Evolutionary conservation across 2,888 invertebrate genomes (phyloP).

Genomic region (Spodoptera picta): DNA sequence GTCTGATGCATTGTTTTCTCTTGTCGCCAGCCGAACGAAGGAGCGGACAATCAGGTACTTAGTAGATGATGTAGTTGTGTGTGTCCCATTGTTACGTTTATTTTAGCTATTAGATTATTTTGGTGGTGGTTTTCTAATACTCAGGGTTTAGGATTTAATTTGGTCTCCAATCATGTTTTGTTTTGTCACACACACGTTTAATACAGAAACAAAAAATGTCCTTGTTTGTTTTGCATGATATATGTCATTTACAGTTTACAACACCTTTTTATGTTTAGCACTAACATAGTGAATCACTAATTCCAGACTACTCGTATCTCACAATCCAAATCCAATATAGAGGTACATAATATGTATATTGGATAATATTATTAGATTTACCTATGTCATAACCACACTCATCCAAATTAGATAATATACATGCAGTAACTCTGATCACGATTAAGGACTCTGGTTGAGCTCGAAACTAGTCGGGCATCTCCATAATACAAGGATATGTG

Average conservation of each 20-base stretch:
- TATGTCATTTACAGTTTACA: constrained; percentile 6
- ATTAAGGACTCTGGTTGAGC: too few relatives aligned
- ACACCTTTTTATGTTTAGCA: constrained; percentile 4
- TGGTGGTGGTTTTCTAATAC: constrained; percentile 33
- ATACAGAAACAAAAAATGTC: not conserved
- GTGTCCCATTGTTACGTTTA: constrained; percentile 40
- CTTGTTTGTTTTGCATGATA: constrained; percentile 31
- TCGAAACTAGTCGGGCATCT: too few relatives aligned
- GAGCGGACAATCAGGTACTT: constrained; percentile 85
- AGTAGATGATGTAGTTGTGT: constrained; percentile 61
- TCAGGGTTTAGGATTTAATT: not conserved
- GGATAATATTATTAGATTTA: not conserved
- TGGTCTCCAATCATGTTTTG: not conserved
- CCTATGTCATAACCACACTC: too few relatives aligned
- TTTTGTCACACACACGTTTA: not conserved
- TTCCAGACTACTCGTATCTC: constrained; percentile 19
- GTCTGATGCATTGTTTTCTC: constrained; percentile 73
- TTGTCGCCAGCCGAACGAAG: constrained; percentile 85
- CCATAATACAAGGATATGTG: too few relatives aligned
- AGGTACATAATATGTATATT: too few relatives aligned
- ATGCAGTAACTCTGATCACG: too few relatives aligned
- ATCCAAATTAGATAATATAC: too few relatives aligned
- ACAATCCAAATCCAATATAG: constrained; percentile 2
- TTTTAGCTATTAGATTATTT: constrained; percentile 24
- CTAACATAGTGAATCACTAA: constrained; percentile 20